Evolutionary conservation across 2,797 vertebrate genomes (phyloP).

Genomic region (Clarias platycephalus): DNA sequence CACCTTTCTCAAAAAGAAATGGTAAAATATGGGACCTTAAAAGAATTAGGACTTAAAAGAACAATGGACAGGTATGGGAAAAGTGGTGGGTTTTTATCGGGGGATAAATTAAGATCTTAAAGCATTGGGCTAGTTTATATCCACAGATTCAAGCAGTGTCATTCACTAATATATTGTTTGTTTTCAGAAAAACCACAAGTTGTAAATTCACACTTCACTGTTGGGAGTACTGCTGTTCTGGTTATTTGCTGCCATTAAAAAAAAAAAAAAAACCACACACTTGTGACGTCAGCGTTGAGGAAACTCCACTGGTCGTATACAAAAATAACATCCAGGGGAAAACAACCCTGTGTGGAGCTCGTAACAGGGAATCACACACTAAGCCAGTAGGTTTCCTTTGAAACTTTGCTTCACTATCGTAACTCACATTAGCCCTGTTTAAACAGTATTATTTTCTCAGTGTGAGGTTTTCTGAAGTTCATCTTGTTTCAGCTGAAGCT

Average conservation of each 20-base stretch:
- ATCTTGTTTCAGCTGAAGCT: neutral
- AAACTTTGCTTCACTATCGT: neutral
- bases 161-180: neutral
- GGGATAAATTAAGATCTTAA: neutral
- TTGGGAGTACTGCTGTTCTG: no score
- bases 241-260: neutral
- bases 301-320: neutral
- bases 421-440: neutral
- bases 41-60: no score
- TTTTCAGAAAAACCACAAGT: neutral
- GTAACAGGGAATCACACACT: no score
- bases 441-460: neutral
- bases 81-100: neutral
- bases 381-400: neutral
- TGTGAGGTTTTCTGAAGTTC: neutral
- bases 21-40: no score
- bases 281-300: neutral
- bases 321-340: neutral
- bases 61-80: neutral
- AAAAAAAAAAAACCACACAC: neutral
- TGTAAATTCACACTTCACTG: neutral
- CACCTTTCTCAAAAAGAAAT: no score
- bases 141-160: neutral
- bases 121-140: neutral
- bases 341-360: neutral